These are phyloP conservation scores for Euschistus heros DNA, from an alignment of 1,140 invertebrate species.

Conservation along the genomic window DNA sequence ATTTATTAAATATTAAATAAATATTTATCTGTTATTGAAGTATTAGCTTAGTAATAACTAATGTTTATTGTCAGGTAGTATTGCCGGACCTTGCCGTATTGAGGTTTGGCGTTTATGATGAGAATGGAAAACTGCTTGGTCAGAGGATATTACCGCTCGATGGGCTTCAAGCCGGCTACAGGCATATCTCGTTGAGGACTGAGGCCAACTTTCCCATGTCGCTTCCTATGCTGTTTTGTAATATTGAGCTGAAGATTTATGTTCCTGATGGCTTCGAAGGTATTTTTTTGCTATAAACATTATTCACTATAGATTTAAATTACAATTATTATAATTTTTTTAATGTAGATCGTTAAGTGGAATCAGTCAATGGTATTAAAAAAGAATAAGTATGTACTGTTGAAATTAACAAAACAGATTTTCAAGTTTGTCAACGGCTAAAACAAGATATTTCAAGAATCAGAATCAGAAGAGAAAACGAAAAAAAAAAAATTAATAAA, in stretches of 20 bases:
- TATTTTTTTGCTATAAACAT: slow-evolving; percentile 34
- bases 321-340: background rate
- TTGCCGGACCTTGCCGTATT: slow-evolving; percentile 95
- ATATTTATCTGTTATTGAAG: too few species aligned
- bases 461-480: too few species aligned
- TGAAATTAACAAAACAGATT: too few species aligned
- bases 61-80: slow-evolving; percentile 56
- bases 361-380: background rate
- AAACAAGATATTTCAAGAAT: too few species aligned
- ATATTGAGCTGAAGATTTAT: slow-evolving; percentile 99
- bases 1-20: too few species aligned
- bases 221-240: slow-evolving; percentile 95
- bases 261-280: slow-evolving; percentile 98
- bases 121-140: slow-evolving; percentile 91
- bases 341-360: background rate
- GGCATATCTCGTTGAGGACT: slow-evolving; percentile 93
- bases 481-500: too few species aligned
- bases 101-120: slow-evolving; percentile 97
- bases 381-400: too few species aligned
- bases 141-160: slow-evolving; percentile 96
- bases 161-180: slow-evolving; percentile 92
- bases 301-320: background rate
- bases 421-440: too few species aligned
- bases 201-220: slow-evolving; percentile 99
- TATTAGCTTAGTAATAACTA: background rate